Evolutionary conservation across 1,140 invertebrate genomes (phyloP).

Genomic region (Hycleus cichorii): DNA sequence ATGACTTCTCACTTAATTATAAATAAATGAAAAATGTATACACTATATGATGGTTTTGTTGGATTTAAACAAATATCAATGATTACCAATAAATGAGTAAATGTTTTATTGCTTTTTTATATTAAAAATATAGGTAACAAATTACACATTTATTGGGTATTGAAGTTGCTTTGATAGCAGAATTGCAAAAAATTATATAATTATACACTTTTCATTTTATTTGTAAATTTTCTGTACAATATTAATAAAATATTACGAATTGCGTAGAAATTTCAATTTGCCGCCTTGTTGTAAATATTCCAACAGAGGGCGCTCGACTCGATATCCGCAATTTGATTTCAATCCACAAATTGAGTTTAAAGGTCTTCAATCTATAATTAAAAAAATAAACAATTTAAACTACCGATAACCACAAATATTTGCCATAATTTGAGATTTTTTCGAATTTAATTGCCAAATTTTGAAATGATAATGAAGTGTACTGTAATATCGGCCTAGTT

Average conservation of each 20-base stretch:
- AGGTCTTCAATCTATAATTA: too few relatives aligned
- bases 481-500: too few relatives aligned
- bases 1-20: slow-evolving; percentile 34
- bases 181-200: slow-evolving; percentile 33
- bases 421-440: too few relatives aligned
- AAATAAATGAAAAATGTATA: slow-evolving; percentile 44
- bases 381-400: too few relatives aligned
- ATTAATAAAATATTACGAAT: slow-evolving; percentile 33
- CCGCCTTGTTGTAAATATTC: too few relatives aligned
- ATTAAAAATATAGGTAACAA: slow-evolving; percentile 20
- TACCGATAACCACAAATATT: too few relatives aligned
- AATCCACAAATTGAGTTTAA: too few relatives aligned
- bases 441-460: too few relatives aligned
- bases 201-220: slow-evolving; percentile 42
- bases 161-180: background rate
- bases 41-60: slow-evolving; percentile 25
- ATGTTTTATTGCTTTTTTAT: slow-evolving; percentile 29
- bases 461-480: too few relatives aligned
- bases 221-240: slow-evolving; percentile 42
- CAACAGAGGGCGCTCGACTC: too few relatives aligned
- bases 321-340: too few relatives aligned
- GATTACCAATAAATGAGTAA: background rate
- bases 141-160: slow-evolving; percentile 25
- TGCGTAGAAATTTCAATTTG: too few relatives aligned
- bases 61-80: background rate